Percentiles rank a stretch among this genome's conserved stretches.
Conservation (phyloP, 2,888 invertebrate genomes). For the Trichogramma dendrolimi region DNA sequence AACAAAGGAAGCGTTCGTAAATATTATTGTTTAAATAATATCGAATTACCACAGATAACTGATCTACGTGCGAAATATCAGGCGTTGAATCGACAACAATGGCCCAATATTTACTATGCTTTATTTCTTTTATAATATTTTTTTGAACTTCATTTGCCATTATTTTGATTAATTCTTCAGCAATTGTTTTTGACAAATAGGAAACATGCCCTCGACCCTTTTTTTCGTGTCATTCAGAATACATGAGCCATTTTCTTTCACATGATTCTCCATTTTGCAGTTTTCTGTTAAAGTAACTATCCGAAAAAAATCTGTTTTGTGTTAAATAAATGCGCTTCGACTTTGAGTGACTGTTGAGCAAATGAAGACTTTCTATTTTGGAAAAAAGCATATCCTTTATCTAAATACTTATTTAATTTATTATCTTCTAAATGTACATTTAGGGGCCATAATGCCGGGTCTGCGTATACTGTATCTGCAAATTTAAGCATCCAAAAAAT, state of each 20-base stretch:
- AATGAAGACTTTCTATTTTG: neutral
- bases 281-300: neutral
- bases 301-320: neutral
- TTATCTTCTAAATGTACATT: neutral
- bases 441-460: too few relatives aligned
- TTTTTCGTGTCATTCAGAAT: neutral
- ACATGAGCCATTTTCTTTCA: neutral
- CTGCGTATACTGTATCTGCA: too few relatives aligned
- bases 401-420: neutral
- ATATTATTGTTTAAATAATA: conserved; percentile 12
- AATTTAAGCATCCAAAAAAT: too few relatives aligned
- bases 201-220: too few relatives aligned
- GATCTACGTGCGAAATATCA: conserved; percentile 18
- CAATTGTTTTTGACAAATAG: too few relatives aligned
- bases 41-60: conserved; percentile 17
- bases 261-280: neutral
- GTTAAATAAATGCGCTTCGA: neutral
- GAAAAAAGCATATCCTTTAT: neutral
- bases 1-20: conserved; percentile 31
- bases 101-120: conserved; percentile 1
- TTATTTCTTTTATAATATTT: neutral
- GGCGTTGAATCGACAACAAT: conserved; percentile 19
- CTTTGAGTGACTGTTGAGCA: too few relatives aligned
- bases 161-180: too few relatives aligned
- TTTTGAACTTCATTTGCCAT: neutral